Evolutionary conservation across 2,113 vertebrate genomes (phyloP), one percentile per base, ranked within the genome.

Genomic region (Ciconia maguari): DNA sequence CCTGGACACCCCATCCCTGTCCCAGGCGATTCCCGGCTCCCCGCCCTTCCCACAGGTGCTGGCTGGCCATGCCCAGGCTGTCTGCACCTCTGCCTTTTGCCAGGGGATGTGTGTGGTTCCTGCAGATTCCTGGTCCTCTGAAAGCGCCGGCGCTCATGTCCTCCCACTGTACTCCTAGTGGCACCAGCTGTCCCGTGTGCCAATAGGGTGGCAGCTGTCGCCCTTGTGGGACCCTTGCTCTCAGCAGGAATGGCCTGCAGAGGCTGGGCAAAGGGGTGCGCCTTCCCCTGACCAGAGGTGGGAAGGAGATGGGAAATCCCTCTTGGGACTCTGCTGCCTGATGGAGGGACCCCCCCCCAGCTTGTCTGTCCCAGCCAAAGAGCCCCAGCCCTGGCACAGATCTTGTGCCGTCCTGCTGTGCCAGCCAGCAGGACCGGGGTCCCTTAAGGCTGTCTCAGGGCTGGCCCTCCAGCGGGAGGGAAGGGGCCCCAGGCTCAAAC

Each of bases 131-230:
- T 21, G 54, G 10, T 55, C 54, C 51, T 38, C 57, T 34, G 26
- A 34, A 60, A 65, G 34, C 38, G 15, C 20, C 38, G 13, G 38
- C 1, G 10, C 34, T 88, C 24, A 8, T 0, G 1, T 58, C 58
- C 72, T 84, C 44, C 58, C 1, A 0, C 41, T 11, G 11, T 29
- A 52, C 57, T 78, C 51, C 38, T 18, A 27, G 42, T 30, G 42
- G 38, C 55, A 81, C 16, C 62, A 25, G 24, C 42, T 38, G 21
- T 42, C 26, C 87, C 4, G 0, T 22, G 30, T 29, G 46, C 8
- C 1, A 0, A 6, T 3, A 4, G 11, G 32, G 66, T n/a, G 22
- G 36, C 41, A 46, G 26, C 72, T 5, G 3, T 41, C 7, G 2
- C 41, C 55, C 36, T 21, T 27, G 32, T 38, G 46, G 48, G 54